Evolutionary conservation across 2,113 vertebrate species (phyloP), one percentile per base, ranked within the genome.

Genomic region (Connochaetes taurinus): DNA sequence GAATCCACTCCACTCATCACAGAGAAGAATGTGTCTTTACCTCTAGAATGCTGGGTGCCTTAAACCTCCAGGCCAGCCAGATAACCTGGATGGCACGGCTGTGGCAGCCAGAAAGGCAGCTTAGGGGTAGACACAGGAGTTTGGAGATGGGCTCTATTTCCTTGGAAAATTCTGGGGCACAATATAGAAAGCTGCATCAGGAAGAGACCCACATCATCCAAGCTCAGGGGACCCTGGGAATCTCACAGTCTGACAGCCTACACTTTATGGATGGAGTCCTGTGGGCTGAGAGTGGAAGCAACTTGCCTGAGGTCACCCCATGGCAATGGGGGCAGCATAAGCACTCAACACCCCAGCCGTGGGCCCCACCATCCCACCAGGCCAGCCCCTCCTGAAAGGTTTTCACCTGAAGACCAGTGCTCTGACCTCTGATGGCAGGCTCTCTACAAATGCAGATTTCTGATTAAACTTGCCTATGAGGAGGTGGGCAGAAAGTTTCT

Each of bases 1-100:
- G 58, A 74, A 25, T 23, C 43, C 33, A 3, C n/a, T 52, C 27
- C 6, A 31, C 57, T 9, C 2, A 57, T 29, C 47, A 25, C 21
- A 27, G 47, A 52, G 71, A 47, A 1, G 7, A 50, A 4, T 1
- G 12, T 5, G 6, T 74, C 5, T 0, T 52, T 31, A 7, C 12
- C 21, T 78, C 57, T 25, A 23, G 17, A 33, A 19, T 23, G 19
- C 17, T 5, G 33, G 45, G 53, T 8, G 57, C 29, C n/a, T 67
- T 74, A 19, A 55, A 6, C 9, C 27, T 19, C 67, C 60, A 64
- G 62, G 55, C 33, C 1, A 0, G 31, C 19, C 53, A 29, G 83
- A 19, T 45, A 13, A 7, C 60, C 25, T 3, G 33, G 7, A 23
- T 23, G 53, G 53, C 25, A 5, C 0, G 33, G 29, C 3, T 31